phyloP scores from a whole-genome alignment of 2,797 vertebrate genomes.

The Gephyroberyx darwinii region DNA sequence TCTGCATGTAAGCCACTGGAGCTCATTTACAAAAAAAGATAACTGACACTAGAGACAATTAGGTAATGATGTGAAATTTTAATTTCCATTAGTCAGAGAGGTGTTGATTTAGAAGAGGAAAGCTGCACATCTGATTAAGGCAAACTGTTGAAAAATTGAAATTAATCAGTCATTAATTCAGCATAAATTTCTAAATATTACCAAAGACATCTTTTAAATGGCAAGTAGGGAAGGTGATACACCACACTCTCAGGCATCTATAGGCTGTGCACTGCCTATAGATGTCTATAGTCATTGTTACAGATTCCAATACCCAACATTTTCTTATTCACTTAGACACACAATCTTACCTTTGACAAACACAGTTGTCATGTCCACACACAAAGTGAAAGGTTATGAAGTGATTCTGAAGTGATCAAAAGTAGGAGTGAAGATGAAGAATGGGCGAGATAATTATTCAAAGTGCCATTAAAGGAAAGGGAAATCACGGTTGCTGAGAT shows the following conservation, averaged over 20 bases:
- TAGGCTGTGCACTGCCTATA: not conserved
- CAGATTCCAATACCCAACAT: slow-evolving; percentile 20
- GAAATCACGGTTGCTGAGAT: slow-evolving; percentile 13
- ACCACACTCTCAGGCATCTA: slow-evolving; percentile 21
- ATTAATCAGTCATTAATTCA: not conserved
- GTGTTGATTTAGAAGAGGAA: slow-evolving; percentile 26
- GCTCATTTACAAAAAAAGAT: slow-evolving; percentile 14
- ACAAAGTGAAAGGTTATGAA: slow-evolving; percentile 56
- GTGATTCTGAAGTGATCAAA: slow-evolving; percentile 57
- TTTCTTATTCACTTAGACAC: slow-evolving; percentile 22
- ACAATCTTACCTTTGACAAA: slow-evolving; percentile 61
- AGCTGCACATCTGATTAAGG: not conserved
- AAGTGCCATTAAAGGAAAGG: slow-evolving; percentile 35
- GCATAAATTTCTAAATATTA: slow-evolving; percentile 23
- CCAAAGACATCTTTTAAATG: slow-evolving; percentile 12
- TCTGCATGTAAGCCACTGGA: not conserved
- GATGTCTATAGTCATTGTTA: slow-evolving; percentile 3
- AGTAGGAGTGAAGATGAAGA: slow-evolving; percentile 38
- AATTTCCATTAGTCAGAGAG: slow-evolving; percentile 22
- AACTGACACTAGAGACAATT: not conserved
- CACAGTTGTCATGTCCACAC: slow-evolving; percentile 47
- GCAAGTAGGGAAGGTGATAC: slow-evolving; percentile 7
- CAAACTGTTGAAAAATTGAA: not conserved
- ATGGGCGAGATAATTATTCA: slow-evolving; percentile 30
- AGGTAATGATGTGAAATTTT: not conserved